Evolutionary conservation across 2,113 vertebrate genomes (phyloP), one percentile per base, ranked within the genome.

Genomic region (Pelecanus crispus): DNA sequence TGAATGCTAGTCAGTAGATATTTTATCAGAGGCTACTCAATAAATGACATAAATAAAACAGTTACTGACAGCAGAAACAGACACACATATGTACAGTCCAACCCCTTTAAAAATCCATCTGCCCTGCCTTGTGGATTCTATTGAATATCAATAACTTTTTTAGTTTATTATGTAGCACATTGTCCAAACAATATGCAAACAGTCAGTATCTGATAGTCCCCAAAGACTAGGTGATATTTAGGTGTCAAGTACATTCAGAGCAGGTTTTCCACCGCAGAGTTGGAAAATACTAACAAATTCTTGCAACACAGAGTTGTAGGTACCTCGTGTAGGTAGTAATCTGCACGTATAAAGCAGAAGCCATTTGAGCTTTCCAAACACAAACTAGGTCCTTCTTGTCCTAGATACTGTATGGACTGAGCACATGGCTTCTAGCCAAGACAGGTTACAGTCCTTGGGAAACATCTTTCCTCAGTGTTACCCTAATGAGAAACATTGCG

Each of bases 51-150:
- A 90, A 92, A 80, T 59, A 85, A 93, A 95, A 67, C 62, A 90
- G 73, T 53, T 93, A 75, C 38, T 93, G 92, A 95, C 88, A 96
- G 90, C 66, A 92, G 56, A 88, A 87, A 84, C 40, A 92, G 84
- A 89, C 0, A 1, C 67, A 92, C 87, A 75, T 82, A 95, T 85
- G 94, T 29, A 92, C 65, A 71, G 74, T 14, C 50, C 75, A 93
- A 53, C 21, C 56, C 70, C 65, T 90, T 80, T 49, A 79, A 78
- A 94, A 91, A 82, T 72, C 90, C 91, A 96, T 96, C 95, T 96
- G 87, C 84, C 95, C 93, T 82, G 87, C 70, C 91, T 81, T 53
- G 59, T 71, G 49, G 81, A 68, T 77, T 91, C 61, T 75, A 71
- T 34, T 44, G 31, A 92, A 78, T 79, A 91, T 67, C 90, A 94